A percentile compares a stretch with the other conserved stretches of the same genome.
These are phyloP conservation scores for Zaprionus lineosus DNA, from an alignment of 2,888 invertebrate genomes.

Conservation along the genomic window DNA sequence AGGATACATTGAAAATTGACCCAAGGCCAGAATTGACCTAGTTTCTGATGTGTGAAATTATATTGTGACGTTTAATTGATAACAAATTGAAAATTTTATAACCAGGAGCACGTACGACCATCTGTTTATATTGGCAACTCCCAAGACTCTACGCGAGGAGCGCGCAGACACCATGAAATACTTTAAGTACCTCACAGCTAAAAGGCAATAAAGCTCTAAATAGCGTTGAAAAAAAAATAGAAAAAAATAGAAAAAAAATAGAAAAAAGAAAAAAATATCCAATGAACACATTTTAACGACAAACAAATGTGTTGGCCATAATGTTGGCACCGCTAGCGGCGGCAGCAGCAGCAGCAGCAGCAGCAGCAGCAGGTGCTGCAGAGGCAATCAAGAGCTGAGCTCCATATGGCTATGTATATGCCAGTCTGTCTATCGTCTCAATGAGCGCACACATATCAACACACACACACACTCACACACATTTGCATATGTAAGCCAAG, in stretches of 20 bases:
- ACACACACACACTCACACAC: slow-evolving; percentile 17
- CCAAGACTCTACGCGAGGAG: no score
- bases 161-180: not conserved
- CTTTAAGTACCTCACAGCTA: slow-evolving; percentile 16
- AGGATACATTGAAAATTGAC: no score
- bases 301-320: slow-evolving; percentile 34
- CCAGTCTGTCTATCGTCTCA: slow-evolving; percentile 33
- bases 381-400: slow-evolving; percentile 50
- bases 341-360: slow-evolving; percentile 45
- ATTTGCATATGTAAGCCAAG: not conserved
- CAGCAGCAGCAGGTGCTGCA: slow-evolving; percentile 60
- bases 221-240: not conserved
- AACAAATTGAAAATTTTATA: no score
- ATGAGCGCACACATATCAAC: slow-evolving; percentile 30
- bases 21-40: no score
- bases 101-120: no score
- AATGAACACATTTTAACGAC: slow-evolving; percentile 51
- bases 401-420: slow-evolving; percentile 40
- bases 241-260: not conserved
- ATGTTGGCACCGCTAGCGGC: slow-evolving; percentile 45
- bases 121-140: no score
- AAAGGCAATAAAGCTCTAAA: slow-evolving; percentile 1
- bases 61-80: no score
- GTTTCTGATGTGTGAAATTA: no score
- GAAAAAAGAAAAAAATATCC: not conserved